Evolutionary conservation across 2,797 vertebrate species (phyloP), one percentile per base, ranked within the genome.

Genomic region (Gobio occitaniae): DNA sequence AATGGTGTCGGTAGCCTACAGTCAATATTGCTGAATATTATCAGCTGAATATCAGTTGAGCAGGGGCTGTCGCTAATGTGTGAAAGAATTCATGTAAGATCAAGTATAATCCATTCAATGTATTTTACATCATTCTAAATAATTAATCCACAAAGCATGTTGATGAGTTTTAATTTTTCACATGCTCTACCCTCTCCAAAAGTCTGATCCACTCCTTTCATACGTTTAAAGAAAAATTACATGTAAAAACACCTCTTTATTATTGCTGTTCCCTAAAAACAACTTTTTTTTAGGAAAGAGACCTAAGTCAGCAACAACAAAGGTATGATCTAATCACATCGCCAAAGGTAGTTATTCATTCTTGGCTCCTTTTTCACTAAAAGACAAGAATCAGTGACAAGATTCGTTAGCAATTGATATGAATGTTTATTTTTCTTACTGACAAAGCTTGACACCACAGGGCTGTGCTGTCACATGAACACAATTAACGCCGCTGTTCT

Each of bases 401-500:
- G 29, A 50, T 78, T 69, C 52, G 6, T 13, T 21, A 82, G 10
- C 32, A n/a, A 19, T 85, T 29, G 29, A 52, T 75, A 32, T 71
- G 6, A 70, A 80, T 63, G 61, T 87, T 44, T 74, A 50, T 80
- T 87, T 29, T 17, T 78, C 71, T 81, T 61, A 74, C 65, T 44
- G 63, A 32, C 69, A 72, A 54, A 82, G 72, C 78, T 78, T 59
- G n/a, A 84, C 69, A 84, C 25, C 56, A 44, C 50, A 59, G 76
- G 78, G 71, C 63, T 82, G 47, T 56, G n/a, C 78, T 86, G 82
- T 85, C 80, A 84, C 56, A 56, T 32, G 63, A 84, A 79, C 80
- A 75, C 68, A 76, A 82, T 85, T 87, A 85, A 69, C 47, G 5
- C 10, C 0, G 75, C 70, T 36, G 56, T 85, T 78, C 83, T 83